Conservation (phyloP, 2,113 vertebrate genomes). For the Formicarius rufipectus region DNA sequence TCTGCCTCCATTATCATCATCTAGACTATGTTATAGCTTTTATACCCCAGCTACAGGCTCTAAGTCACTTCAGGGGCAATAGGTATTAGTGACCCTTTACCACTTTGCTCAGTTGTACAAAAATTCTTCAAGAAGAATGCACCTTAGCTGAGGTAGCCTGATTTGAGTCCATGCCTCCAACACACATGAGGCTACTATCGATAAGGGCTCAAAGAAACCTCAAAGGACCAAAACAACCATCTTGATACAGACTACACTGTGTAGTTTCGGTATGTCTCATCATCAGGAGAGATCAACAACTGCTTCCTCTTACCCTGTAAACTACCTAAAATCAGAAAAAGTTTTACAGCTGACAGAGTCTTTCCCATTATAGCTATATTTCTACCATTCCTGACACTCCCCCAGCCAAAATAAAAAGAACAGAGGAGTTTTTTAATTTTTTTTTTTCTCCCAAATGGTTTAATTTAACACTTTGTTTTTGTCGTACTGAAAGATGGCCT, state of each 20-base stretch:
- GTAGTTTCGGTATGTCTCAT: neutral
- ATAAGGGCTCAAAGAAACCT: neutral
- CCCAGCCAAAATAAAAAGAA: neutral
- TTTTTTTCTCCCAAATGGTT: neutral
- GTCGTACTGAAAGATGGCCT: neutral
- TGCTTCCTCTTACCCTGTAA: neutral
- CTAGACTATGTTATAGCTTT: neutral
- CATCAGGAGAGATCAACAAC: neutral
- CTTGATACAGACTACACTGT: neutral
- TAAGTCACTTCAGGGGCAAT: neutral
- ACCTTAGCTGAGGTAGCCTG: neutral
- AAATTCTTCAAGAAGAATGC: neutral
- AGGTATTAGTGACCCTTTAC: neutral
- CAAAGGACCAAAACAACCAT: neutral
- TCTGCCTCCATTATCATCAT: neutral
- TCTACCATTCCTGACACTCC: rapidly evolving
- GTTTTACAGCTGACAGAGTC: neutral
- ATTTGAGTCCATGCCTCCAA: neutral
- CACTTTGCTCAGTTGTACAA: neutral
- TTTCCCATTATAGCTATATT: neutral
- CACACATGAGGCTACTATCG: neutral
- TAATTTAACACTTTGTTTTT: neutral
- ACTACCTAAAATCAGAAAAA: neutral
- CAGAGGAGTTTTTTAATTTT: too few relatives aligned
- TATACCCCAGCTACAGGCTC: neutral